These are phyloP conservation scores for Glandiceps talaboti DNA, from an alignment of 53 echinoderm and acorn worm genomes.

Conservation along the genomic window DNA sequence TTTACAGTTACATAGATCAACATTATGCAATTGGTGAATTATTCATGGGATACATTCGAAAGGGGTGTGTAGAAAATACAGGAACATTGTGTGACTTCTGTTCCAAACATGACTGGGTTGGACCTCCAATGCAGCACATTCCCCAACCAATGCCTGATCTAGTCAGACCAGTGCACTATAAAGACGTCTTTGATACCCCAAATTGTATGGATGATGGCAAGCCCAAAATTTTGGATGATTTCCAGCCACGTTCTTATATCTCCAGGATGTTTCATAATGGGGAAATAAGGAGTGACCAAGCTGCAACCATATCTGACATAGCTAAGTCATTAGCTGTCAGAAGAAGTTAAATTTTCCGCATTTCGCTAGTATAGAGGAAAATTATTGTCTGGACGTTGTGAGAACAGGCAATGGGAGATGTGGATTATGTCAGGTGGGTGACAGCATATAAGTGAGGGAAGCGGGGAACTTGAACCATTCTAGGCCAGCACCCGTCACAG, in stretches of 20 bases:
- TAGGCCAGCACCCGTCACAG: no score
- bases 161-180: conserved; percentile 10
- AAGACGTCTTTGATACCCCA: conserved; percentile 14
- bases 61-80: conserved; percentile 1
- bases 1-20: neutral
- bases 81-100: conserved; percentile 3
- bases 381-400: no score
- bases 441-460: no score
- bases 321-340: no score
- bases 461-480: no score
- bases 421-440: no score
- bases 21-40: conserved; percentile 12
- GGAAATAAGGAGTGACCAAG: neutral
- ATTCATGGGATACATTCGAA: conserved; percentile 3
- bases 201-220: neutral
- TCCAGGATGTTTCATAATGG: neutral
- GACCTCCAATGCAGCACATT: conserved; percentile 1
- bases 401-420: no score
- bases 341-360: no score
- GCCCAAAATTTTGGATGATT: neutral
- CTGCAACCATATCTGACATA: no score
- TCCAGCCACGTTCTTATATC: neutral
- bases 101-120: neutral
- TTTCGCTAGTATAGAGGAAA: no score
- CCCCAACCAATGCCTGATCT: conserved; percentile 13